Percentiles rank a stretch among this genome's conserved stretches.
Conservation (phyloP, 2,888 invertebrate genomes). For the Brachypalpus laphriformis region DNA sequence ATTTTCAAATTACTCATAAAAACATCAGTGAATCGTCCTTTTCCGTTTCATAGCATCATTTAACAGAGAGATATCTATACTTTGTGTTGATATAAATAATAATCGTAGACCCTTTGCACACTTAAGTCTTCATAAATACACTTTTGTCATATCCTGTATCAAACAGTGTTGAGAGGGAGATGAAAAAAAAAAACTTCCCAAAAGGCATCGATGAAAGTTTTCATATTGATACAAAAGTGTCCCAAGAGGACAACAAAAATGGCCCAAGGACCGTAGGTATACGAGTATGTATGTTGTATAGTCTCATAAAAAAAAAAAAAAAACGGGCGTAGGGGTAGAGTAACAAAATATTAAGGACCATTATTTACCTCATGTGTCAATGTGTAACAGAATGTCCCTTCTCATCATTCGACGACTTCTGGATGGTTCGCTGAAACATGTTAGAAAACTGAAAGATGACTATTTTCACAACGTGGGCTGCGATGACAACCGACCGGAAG, state of each 20-base stretch:
- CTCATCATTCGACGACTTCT: not conserved
- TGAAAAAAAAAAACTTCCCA: not conserved
- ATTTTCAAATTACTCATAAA: constrained; percentile 31
- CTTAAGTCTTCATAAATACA: constrained; percentile 27
- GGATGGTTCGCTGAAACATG: not conserved
- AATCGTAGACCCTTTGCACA: constrained; percentile 22
- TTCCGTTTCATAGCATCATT: not conserved
- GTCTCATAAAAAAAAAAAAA: constrained; percentile 15
- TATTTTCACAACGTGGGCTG: constrained; percentile 20
- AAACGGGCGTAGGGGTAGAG: not conserved
- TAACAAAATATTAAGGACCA: constrained; percentile 31
- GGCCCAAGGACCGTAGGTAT: not conserved
- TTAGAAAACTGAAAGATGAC: constrained; percentile 36
- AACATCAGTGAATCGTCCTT: not conserved
- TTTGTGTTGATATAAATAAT: constrained; percentile 36
- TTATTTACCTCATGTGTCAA: constrained; percentile 33
- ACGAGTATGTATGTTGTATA: too few relatives aligned
- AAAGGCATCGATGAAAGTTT: constrained; percentile 20
- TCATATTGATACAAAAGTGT: constrained; percentile 47
- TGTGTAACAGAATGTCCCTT: not conserved
- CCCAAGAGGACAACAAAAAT: constrained; percentile 33
- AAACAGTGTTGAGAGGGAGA: not conserved
- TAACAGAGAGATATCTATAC: not conserved
- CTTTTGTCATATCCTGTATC: constrained; percentile 19
- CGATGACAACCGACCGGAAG: constrained; percentile 41